Conservation (phyloP, 2,888 invertebrate genomes). For the Pharmacophagus antenor region DNA sequence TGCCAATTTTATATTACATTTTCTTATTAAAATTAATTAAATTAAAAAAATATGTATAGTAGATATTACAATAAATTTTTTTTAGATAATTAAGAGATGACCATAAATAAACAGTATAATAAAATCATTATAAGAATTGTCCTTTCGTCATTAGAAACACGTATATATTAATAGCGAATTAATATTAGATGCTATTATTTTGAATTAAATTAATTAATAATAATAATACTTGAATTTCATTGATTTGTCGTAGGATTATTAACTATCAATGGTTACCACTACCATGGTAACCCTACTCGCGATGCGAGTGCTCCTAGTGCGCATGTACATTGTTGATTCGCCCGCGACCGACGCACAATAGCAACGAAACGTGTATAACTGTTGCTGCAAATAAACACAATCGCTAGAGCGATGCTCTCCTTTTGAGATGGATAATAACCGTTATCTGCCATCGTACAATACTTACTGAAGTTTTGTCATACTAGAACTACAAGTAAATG, state of each 20-base stretch:
- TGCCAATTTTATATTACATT: too few relatives aligned
- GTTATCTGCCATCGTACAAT: constrained; percentile 19
- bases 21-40: too few relatives aligned
- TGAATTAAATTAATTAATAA: too few relatives aligned
- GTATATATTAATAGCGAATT: too few relatives aligned
- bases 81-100: too few relatives aligned
- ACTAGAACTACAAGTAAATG: too few relatives aligned
- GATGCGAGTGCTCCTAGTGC: constrained; percentile 19
- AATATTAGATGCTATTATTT: too few relatives aligned
- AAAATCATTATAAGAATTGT: too few relatives aligned
- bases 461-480: constrained; percentile 12
- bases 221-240: background rate
- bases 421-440: constrained; percentile 26
- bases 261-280: background rate
- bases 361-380: constrained; percentile 22
- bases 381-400: constrained; percentile 25
- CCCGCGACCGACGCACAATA: constrained; percentile 27
- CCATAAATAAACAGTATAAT: too few relatives aligned
- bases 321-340: constrained; percentile 28
- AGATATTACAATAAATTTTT: too few relatives aligned
- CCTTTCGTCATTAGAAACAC: too few relatives aligned
- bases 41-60: too few relatives aligned
- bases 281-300: constrained; percentile 7
- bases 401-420: constrained; percentile 14
- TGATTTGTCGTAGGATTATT: background rate